Conservation (phyloP, 2,797 vertebrate genomes). For the Tokudaia muenninki region DNA sequence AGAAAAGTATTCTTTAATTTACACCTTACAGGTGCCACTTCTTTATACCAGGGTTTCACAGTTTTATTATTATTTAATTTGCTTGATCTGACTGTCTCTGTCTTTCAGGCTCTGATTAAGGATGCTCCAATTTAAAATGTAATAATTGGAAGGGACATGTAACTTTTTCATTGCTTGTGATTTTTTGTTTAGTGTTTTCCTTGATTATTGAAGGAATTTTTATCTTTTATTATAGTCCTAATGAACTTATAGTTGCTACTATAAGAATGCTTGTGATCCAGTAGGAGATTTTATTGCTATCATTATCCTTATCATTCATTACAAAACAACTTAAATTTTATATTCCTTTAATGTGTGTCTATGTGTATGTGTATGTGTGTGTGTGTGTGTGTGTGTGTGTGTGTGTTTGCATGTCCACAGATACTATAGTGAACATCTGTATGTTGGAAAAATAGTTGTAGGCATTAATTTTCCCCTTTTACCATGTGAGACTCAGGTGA, state of each 20-base stretch:
- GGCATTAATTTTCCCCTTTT: too few relatives aligned
- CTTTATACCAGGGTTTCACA: neutral
- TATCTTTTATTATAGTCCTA: neutral
- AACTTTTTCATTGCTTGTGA: neutral
- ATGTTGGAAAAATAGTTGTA: neutral
- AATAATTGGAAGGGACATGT: neutral
- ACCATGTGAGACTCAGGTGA: neutral
- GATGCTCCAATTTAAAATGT: neutral
- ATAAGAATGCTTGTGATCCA: rapidly evolving
- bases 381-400: neutral
- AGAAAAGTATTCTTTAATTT: neutral
- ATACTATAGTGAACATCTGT: neutral
- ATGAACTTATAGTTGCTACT: neutral
- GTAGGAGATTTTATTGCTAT: neutral
- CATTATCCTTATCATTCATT: neutral
- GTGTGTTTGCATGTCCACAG: too few relatives aligned
- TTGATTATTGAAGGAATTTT: neutral
- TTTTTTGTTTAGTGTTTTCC: neutral
- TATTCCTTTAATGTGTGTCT: neutral
- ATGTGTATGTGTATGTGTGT: neutral
- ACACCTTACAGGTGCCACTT: neutral
- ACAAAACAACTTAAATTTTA: neutral
- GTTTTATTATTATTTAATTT: neutral
- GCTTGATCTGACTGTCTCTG: neutral
- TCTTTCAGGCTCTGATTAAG: too few relatives aligned